Base-by-base conservation (phyloP, 2,113 vertebrate genomes). In the Perognathus longimembris region DNA sequence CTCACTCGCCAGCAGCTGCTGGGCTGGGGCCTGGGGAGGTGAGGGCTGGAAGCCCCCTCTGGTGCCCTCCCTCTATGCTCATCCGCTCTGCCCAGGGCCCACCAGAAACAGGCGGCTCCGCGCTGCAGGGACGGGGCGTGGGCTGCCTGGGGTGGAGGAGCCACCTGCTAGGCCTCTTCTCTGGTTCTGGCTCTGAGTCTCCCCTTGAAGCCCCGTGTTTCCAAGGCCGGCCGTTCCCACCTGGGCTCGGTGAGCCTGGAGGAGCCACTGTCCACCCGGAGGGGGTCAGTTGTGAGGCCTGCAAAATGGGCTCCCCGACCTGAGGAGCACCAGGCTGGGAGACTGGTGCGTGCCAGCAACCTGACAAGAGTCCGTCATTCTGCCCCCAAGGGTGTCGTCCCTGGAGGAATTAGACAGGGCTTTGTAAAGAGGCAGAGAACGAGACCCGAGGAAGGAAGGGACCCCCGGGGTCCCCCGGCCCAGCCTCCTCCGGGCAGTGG, bases 351-450 rank as follows among this genome's bases (percentile, higher is more conserved):
- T 2, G 28, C 12, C 34, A 11, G 59, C 42, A 34, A 34, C 9
- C 63, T n/a, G 28, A 6, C 11, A 17, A 5, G 42, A 0, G 34
- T 15, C 4, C 0, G 0, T 8, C 6, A 3, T 2, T 36, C 3
- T 8, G 26, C 6, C 3, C 2, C n/a, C 3, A 1, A 45, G 10
- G 12, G 45, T 45, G 45, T 5, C 9, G 45, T 45, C 45, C 14
- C 45, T 24, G 38, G 3, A 63, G 12, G 18, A 10, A n/a, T n/a
- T 28, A 50, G 73, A 11, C 6, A 0, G 4, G 26, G 11, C 1
- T 66, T 21, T 36, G 30, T 64, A 40, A 34, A 42, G n/a, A 28
- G 15, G n/a, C 2, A 5, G 73, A 66, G 57, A 70, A 3, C 20
- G 24, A 21, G 63, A 79, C 30, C 63, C 0, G 0, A 9, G n/a